These are phyloP conservation scores for Columba livia DNA, from an alignment of 2,113 vertebrate genomes.

Conservation along the genomic window DNA sequence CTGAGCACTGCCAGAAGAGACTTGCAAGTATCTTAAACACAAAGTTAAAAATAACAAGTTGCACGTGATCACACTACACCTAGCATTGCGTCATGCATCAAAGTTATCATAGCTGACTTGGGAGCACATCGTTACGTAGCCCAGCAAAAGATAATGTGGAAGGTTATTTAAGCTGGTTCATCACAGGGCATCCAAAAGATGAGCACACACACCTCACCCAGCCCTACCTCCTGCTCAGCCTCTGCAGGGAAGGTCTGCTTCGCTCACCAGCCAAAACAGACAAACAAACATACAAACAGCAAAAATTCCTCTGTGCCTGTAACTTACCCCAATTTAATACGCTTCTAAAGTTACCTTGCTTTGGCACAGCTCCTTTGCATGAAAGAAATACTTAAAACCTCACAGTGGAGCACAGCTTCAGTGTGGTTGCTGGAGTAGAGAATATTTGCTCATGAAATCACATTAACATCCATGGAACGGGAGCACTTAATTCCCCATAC, in stretches of 20 bases:
- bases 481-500: slow-evolving; percentile 44
- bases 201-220: not conserved
- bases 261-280: not conserved
- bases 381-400: not conserved
- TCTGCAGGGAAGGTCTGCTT: not conserved
- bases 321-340: not conserved
- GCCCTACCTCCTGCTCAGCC: not conserved
- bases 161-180: not conserved
- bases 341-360: not conserved
- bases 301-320: not conserved
- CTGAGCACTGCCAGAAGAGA: not conserved
- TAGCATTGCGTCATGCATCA: not conserved
- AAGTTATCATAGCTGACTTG: not conserved
- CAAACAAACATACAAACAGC: not conserved
- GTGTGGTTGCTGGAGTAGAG: not conserved
- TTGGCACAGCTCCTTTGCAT: not conserved
- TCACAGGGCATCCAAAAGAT: fast-evolving
- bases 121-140: not conserved
- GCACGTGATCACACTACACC: not conserved
- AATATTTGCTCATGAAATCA: slow-evolving; percentile 55
- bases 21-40: not conserved
- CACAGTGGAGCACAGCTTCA: not conserved
- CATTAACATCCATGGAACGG: not conserved
- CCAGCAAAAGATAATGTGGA: not conserved
- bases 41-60: not conserved